Evolutionary conservation across 2,888 invertebrate genomes (phyloP).

Genomic region (Leptinotarsa juncta): DNA sequence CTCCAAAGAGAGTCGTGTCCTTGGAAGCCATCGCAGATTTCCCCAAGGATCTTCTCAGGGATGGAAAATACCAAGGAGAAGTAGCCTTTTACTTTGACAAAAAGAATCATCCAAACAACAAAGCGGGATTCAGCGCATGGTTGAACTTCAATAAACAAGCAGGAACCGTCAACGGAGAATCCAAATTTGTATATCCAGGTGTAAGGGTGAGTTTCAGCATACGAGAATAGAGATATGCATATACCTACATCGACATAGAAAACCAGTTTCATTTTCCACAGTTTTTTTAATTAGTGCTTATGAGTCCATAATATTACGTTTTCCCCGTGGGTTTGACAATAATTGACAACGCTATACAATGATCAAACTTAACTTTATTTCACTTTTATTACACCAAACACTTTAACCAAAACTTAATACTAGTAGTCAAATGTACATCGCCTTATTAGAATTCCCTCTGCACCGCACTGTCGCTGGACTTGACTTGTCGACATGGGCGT

Average conservation of each 20-base stretch:
- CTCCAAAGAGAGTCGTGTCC: conserved; percentile 77
- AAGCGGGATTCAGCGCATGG: conserved; percentile 70
- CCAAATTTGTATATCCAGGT: conserved; percentile 76
- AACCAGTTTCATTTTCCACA: no score
- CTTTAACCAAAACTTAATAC: no score
- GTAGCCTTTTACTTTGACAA: conserved; percentile 78
- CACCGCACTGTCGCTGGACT: no score
- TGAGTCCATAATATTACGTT: no score
- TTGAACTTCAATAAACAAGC: conserved; percentile 67
- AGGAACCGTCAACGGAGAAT: conserved; percentile 66
- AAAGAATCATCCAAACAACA: conserved; percentile 76
- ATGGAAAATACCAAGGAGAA: conserved; percentile 74
- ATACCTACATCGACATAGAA: background rate
- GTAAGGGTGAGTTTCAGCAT: conserved; percentile 64
- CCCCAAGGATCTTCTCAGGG: conserved; percentile 54
- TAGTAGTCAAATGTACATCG: no score
- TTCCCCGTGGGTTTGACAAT: no score
- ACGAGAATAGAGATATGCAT: background rate
- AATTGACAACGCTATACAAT: no score
- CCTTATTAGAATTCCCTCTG: no score
- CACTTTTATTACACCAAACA: no score
- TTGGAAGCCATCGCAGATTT: conserved; percentile 67
- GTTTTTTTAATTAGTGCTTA: no score
- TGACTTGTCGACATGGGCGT: no score
- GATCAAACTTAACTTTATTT: no score